Conservation (phyloP, 2,888 invertebrate species). For the Allacma fusca region DNA sequence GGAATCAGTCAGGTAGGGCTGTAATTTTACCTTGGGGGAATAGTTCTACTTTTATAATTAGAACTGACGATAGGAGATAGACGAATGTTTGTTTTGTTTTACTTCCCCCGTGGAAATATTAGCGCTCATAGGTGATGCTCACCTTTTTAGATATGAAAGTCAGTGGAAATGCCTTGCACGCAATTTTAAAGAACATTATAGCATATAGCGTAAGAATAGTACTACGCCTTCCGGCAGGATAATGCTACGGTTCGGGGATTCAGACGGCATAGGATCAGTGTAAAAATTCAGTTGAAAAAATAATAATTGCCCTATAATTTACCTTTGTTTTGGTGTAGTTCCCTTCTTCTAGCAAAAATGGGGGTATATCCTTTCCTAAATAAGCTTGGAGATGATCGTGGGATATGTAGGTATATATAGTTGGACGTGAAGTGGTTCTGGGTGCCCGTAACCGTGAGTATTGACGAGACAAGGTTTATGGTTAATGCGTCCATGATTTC, state of each 20-base stretch:
- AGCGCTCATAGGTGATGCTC: too few species aligned
- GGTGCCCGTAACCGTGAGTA: constrained; percentile 5
- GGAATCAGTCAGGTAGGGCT: too few species aligned
- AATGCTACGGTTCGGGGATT: not conserved
- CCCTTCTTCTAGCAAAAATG: not conserved
- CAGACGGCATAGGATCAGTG: not conserved
- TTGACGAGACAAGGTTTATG: constrained; percentile 3
- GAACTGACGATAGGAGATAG: too few species aligned
- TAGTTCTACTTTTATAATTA: too few species aligned
- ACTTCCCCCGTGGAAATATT: too few species aligned
- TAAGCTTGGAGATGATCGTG: not conserved
- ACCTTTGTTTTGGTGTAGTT: not conserved
- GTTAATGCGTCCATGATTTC: constrained; percentile 31
- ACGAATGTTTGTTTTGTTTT: too few species aligned
- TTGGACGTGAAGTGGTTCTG: not conserved
- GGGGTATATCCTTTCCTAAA: not conserved
- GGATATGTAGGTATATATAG: not conserved
- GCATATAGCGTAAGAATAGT: not conserved
- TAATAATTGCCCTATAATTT: not conserved
- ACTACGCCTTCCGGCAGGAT: not conserved
- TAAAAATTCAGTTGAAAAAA: not conserved
- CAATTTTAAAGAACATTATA: not conserved
- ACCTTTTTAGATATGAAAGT: too few species aligned
- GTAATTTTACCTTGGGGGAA: too few species aligned
- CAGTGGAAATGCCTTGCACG: too few species aligned